Evolutionary conservation across 2,797 vertebrate species (phyloP).

Genomic region (Uromys caudimaculatus): DNA sequence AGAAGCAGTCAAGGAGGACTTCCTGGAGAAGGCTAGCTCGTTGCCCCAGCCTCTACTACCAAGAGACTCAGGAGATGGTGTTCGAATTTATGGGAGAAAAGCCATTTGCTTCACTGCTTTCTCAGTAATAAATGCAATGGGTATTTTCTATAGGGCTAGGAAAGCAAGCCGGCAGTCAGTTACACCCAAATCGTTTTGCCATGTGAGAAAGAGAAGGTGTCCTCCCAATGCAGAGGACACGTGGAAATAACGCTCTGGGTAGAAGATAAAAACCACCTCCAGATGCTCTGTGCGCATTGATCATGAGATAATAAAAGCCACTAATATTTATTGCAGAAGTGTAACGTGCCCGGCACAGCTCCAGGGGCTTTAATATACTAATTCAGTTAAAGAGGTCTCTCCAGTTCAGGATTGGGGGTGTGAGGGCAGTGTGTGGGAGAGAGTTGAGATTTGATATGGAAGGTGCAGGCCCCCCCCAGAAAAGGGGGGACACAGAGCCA

Average conservation of each 20-base stretch:
- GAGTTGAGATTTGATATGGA: neutral
- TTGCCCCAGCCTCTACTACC: neutral
- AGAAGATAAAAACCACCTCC: neutral
- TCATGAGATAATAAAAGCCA: conserved; percentile 5
- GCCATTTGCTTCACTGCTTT: neutral
- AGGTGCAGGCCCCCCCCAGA: neutral
- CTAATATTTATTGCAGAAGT: neutral
- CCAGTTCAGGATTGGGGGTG: neutral
- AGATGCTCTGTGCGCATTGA: neutral
- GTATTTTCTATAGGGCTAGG: neutral
- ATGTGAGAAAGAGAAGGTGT: neutral
- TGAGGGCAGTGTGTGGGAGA: neutral
- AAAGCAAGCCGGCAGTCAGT: neutral
- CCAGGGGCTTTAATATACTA: neutral
- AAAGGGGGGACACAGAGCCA: neutral
- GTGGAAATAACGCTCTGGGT: neutral
- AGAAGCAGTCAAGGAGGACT: conserved; percentile 5
- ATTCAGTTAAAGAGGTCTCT: neutral
- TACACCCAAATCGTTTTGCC: neutral
- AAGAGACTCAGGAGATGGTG: neutral
- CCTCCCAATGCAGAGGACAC: neutral
- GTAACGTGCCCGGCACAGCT: neutral
- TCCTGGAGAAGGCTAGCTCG: conserved; percentile 34
- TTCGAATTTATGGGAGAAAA: neutral
- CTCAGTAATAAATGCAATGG: neutral